phyloP scores from a whole-genome alignment of 2,797 vertebrate species.

The Platyrinchus mystaceus region DNA sequence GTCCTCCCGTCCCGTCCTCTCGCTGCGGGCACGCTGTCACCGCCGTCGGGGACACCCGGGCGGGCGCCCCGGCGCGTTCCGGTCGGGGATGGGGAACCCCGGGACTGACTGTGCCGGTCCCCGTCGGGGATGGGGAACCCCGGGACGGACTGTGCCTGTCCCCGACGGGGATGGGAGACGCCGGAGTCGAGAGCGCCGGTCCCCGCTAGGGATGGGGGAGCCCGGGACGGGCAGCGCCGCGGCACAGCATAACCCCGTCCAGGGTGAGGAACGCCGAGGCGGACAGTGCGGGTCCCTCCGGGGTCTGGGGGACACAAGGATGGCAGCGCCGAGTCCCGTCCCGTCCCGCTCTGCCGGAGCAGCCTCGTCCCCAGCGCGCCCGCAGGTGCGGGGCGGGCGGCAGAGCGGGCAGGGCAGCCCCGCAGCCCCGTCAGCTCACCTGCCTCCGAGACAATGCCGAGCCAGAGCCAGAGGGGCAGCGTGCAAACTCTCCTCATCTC shows the following conservation, averaged over 20 bases:
- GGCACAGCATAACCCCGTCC: not conserved
- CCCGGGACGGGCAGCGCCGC: not conserved
- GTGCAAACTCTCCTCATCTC: conserved; percentile 70
- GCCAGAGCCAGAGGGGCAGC: conserved; percentile 66
- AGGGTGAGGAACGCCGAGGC: not conserved
- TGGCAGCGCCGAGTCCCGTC: not conserved
- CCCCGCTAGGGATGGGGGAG: not conserved
- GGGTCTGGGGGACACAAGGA: not conserved
- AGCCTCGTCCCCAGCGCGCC: not conserved
- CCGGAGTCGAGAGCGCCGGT: too few relatives aligned
- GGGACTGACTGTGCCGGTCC: not conserved
- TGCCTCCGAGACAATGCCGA: conserved; percentile 66
- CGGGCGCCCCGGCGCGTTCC: not conserved
- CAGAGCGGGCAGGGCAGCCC: not conserved
- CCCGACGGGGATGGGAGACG: not conserved
- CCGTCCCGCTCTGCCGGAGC: not conserved
- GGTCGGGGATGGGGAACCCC: fast-evolving
- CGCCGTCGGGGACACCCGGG: not conserved
- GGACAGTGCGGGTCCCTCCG: not conserved
- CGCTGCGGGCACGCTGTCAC: not conserved
- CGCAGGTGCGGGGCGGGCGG: not conserved
- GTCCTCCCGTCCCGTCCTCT: not conserved
- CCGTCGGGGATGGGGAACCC: not conserved
- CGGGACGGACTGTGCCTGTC: not conserved
- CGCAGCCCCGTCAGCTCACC: conserved; percentile 45